These are phyloP conservation scores for Pardosa pseudoannulata DNA, from an alignment of 2,888 invertebrate genomes.

Conservation along the genomic window DNA sequence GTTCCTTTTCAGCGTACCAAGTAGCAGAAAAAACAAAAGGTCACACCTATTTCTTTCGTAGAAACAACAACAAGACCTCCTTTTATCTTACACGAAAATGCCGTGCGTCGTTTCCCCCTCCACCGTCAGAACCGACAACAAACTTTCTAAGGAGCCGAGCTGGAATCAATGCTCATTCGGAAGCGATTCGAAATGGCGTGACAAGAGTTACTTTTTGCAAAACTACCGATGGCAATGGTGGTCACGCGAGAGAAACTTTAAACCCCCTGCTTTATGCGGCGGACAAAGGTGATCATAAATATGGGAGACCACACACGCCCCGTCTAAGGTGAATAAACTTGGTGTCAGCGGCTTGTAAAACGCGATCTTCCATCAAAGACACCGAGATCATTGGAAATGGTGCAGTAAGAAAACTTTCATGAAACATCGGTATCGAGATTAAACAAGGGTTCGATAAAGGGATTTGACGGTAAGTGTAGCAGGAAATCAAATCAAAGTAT, in stretches of 20 bases:
- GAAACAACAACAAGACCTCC: neutral
- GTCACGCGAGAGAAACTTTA: constrained; percentile 46
- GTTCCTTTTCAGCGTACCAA: neutral
- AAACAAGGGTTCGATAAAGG: too few species aligned
- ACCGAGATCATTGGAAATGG: too few species aligned
- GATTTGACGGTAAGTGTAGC: too few species aligned
- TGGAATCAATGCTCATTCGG: constrained; percentile 39
- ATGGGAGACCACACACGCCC: constrained; percentile 4
- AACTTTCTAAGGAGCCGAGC: neutral
- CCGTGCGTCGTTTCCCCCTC: neutral
- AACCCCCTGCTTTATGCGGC: neutral
- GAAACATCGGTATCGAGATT: too few species aligned
- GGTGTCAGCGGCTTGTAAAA: neutral
- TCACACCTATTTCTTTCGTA: neutral
- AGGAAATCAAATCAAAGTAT: too few species aligned
- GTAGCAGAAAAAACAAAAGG: neutral
- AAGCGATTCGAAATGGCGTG: constrained; percentile 52
- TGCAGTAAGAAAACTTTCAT: too few species aligned
- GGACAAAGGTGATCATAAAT: constrained; percentile 24
- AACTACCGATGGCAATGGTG: constrained; percentile 13
- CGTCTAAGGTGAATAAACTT: constrained; percentile 46
- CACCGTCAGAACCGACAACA: neutral
- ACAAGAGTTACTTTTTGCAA: neutral
- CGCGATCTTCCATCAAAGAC: too few species aligned
- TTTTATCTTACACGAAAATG: neutral